Evolutionary conservation across 2,797 vertebrate genomes (phyloP), one percentile per base, ranked within the genome.

Genomic region (Distichodus sexfasciatus): DNA sequence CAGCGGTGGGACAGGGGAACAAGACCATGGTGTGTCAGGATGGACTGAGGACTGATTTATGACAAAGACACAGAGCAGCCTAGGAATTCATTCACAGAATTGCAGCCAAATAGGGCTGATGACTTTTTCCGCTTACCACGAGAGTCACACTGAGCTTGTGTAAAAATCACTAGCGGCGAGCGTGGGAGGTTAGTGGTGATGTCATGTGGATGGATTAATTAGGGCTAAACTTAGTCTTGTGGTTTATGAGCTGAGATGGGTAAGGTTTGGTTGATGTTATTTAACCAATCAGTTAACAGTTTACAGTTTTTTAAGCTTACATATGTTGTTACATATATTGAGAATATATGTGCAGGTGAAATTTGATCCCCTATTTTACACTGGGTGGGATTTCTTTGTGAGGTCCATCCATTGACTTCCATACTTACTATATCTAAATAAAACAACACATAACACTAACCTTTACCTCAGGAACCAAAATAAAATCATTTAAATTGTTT

Each of bases 41-140:
- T 48, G 23, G 26, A 11, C 24, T 35, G 24, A 23, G 14, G 31
- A 60, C 31, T 48, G 54, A 43, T 53, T 64, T n/a, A 11, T 24
- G 35, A 24, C 24, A 10, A 19, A 21, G 10, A 17, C 10, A 10
- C 43, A 10, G 8, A 46, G 19, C 11, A 53, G 23, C 21, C 43
- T 31, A 51, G 53, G 33, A 61, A 67, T 64, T 33, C 54, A 72
- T 72, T 72, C 62, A 66, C 36, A 33, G 38, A 72, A 33, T 6
- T 36, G 6, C 4, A 28, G 14, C 26, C 53, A 51, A 57, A 60
- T 58, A 59, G 54, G 36, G 43, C 36, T 14, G 24, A 59, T 50
- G 69, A 71, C 43, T 43, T 41, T 65, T 59, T 17, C 46, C 55
- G 19, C 29, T 33, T 19, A 19, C 21, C 4, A 12, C 4, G 24